phyloP scores from a whole-genome alignment of 1,140 invertebrate genomes.

The Vollenhovia emeryi region DNA sequence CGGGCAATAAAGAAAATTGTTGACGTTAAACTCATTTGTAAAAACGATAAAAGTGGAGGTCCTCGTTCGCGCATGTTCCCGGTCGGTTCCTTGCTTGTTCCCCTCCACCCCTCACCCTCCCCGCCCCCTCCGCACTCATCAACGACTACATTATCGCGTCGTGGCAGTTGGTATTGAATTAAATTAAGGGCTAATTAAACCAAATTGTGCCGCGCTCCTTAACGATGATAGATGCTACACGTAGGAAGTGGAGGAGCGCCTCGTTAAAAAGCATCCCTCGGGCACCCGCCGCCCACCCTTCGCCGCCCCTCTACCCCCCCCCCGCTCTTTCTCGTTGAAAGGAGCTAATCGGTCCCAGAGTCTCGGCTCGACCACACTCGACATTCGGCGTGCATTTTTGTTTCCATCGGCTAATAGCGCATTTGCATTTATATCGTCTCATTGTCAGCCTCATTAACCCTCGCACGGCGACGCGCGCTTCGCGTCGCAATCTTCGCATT shows the following conservation, averaged over 20 bases:
- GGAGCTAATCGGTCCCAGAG: conserved; percentile 35
- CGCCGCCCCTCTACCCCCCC: not conserved
- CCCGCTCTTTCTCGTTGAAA: conserved; percentile 16
- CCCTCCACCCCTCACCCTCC: not conserved
- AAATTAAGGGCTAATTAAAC: conserved; percentile 76
- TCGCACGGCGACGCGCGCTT: not conserved
- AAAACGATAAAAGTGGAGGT: conserved; percentile 27
- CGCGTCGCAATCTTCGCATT: not conserved
- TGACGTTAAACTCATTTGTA: conserved; percentile 39
- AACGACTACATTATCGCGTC: conserved; percentile 44
- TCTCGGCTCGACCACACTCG: not conserved
- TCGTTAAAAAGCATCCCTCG: conserved; percentile 33
- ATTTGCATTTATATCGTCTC: conserved; percentile 59
- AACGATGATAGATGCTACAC: conserved; percentile 75
- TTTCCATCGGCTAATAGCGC: conserved; percentile 21
- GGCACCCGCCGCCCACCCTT: not conserved
- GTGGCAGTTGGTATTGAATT: conserved; percentile 62
- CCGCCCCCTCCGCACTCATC: not conserved
- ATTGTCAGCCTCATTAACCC: too few species aligned
- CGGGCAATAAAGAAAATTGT: conserved; percentile 49
- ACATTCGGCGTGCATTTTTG: conserved; percentile 42
- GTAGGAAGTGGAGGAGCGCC: conserved; percentile 13
- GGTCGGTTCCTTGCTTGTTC: not conserved
- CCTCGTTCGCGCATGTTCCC: conserved; percentile 15
- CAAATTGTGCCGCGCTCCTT: conserved; percentile 64